Base-by-base conservation (phyloP, 2,797 vertebrate species). In the Arctocebus calabarensis region DNA sequence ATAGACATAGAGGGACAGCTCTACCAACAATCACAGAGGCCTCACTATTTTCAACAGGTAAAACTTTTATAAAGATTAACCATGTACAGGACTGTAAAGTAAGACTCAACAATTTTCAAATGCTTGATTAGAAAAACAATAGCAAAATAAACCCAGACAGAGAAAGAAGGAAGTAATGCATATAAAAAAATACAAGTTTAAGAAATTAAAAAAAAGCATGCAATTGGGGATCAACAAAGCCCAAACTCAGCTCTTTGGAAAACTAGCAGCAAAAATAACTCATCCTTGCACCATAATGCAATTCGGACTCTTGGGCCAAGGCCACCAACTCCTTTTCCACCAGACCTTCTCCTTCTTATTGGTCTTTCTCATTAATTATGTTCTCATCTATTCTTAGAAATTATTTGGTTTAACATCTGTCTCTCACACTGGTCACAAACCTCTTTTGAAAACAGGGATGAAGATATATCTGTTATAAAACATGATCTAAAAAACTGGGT, bases 41-140 rank as follows among this genome's bases (percentile, higher is more conserved):
- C n/a, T 61, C 34, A 62, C 22, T 85, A 5, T 94, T 95, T 96
- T 83, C 48, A 57, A 85, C 19, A 82, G 45, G 23, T 77, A 10
- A 86, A 85, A 83, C n/a, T 68, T 91, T 73, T 83, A 2, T 90
- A 64, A 84, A 75, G 66, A 74, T n/a, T 52, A 64, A 22, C 23
- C 6, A 40, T 12, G 20, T 52, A 20, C 7, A 55, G 17, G 7
- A 17, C 62, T 88, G 37, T 25, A 73, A 79, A 88, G 22, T 12
- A 92, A 45, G 23, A 11, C 29, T 37, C 34, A 48, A 27, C n/a
- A 59, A 40, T 3, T 23, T 82, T 55, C 29, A 45, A 91, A 32
- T 61, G 11, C 11, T 48, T 55, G 22, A 2, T 45, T 85, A 71
- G 40, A 34, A 73, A 78, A 40, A 78, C 1, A 3, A 79, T n/a